Conservation (phyloP, 30 jellyfish, hydroid and myxozoan species). For the Clytia hemisphaerica region DNA sequence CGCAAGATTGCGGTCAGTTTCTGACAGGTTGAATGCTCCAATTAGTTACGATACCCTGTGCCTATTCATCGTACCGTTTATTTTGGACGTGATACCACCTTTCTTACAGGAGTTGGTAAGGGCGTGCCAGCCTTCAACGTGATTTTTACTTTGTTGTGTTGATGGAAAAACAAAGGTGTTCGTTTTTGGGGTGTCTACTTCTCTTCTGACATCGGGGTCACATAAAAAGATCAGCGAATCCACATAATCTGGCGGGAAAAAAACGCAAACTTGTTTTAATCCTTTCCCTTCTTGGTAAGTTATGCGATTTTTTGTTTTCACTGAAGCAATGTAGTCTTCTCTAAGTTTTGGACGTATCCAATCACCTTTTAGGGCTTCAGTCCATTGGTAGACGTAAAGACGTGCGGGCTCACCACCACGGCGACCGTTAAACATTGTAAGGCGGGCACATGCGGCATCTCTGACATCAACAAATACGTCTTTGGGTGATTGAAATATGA, state of each 20-base stretch:
- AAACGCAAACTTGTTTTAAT: conserved; percentile 19
- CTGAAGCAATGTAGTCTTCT: background rate
- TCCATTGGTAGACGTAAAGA: conserved; percentile 17
- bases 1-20: too few relatives aligned
- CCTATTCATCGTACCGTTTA: conserved; percentile 9
- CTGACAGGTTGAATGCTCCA: background rate
- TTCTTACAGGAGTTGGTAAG: background rate
- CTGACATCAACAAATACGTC: background rate
- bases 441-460: conserved; percentile 11
- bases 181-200: too few relatives aligned
- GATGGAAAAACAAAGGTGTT: background rate
- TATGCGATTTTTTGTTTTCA: conserved; percentile 13
- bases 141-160: background rate
- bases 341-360: conserved; percentile 27
- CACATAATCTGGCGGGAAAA: conserved; percentile 31
- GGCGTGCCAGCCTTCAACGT: background rate
- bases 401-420: conserved; percentile 17
- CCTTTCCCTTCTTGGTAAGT: conserved; percentile 39
- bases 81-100: background rate
- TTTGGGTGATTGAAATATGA: background rate
- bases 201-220: too few relatives aligned
- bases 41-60: conserved; percentile 7
- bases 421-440: conserved; percentile 1
- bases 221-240: too few relatives aligned
- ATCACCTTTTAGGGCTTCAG: conserved; percentile 25